Percentiles rank a stretch among this genome's conserved stretches.
These are phyloP conservation scores for Saccostrea cuccullata DNA, from an alignment of 1,140 invertebrate species.

Conservation along the genomic window DNA sequence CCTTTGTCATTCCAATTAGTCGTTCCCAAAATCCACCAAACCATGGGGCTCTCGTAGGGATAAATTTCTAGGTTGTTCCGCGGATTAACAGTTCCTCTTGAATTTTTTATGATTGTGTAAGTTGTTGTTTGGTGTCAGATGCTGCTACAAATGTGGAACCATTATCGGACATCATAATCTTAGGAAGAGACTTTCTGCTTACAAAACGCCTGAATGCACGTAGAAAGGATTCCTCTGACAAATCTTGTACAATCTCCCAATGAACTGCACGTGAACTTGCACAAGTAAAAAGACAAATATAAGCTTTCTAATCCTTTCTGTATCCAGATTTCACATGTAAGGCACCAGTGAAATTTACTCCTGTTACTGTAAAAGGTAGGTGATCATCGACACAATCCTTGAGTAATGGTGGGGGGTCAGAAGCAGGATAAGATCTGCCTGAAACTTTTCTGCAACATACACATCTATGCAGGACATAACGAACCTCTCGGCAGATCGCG, in stretches of 20 bases:
- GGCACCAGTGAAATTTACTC: constrained; percentile 24
- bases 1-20: too few relatives aligned
- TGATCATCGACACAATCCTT: constrained; percentile 9
- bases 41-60: constrained; percentile 43
- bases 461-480: constrained; percentile 24
- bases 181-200: constrained; percentile 24
- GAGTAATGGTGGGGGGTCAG: constrained; percentile 35
- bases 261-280: too few relatives aligned
- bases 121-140: background rate
- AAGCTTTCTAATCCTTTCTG: background rate
- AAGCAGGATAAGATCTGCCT: background rate
- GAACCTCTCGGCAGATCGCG: background rate
- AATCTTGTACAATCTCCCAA: too few relatives aligned
- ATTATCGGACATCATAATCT: constrained; percentile 48
- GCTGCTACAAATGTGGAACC: constrained; percentile 40
- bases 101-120: constrained; percentile 1
- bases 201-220: constrained; percentile 46
- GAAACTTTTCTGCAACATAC: constrained; percentile 30
- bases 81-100: constrained; percentile 1
- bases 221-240: too few relatives aligned
- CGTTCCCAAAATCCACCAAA: too few relatives aligned
- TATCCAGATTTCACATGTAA: constrained; percentile 20
- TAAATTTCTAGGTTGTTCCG: constrained; percentile 46
- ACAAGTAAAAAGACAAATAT: too few relatives aligned
- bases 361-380: constrained; percentile 21